Evolutionary conservation across 2,888 invertebrate genomes (phyloP).

Genomic region (Hybos culiciformis): DNA sequence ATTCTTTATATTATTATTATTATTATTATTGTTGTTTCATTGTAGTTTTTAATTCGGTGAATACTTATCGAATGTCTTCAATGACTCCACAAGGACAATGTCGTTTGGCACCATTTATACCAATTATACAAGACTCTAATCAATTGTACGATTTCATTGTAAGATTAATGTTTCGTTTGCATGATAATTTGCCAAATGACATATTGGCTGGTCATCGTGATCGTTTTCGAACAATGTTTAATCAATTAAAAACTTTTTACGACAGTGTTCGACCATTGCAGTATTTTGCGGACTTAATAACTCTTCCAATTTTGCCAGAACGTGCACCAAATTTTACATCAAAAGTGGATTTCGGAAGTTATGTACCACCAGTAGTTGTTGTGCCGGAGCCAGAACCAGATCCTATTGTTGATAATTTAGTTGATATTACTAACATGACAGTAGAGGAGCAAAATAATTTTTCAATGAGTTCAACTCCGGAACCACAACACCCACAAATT

Average conservation of each 20-base stretch:
- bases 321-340: constrained; percentile 90
- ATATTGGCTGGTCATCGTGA: constrained; percentile 78
- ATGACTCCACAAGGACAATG: constrained; percentile 97
- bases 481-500: constrained; percentile 35
- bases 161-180: constrained; percentile 88
- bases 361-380: constrained; percentile 85
- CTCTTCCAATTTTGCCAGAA: constrained; percentile 82
- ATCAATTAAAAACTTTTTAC: constrained; percentile 80
- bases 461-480: constrained; percentile 7
- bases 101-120: constrained; percentile 86
- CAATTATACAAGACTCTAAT: constrained; percentile 90
- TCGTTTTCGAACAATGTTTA: constrained; percentile 82
- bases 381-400: constrained; percentile 48
- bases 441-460: constrained; percentile 13
- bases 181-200: constrained; percentile 81
- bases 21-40: constrained; percentile 17
- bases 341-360: constrained; percentile 78
- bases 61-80: constrained; percentile 86
- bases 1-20: too few relatives aligned
- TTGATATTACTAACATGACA: constrained; percentile 22
- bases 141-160: constrained; percentile 94
- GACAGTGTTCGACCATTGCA: constrained; percentile 85
- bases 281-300: constrained; percentile 92
- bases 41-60: constrained; percentile 84
- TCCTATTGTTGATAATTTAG: constrained; percentile 27